A percentile compares a stretch with the other conserved stretches of the same genome.
Evolutionary conservation across 2,888 invertebrate species (phyloP).

Genomic region (Pilophorus perplexus): DNA sequence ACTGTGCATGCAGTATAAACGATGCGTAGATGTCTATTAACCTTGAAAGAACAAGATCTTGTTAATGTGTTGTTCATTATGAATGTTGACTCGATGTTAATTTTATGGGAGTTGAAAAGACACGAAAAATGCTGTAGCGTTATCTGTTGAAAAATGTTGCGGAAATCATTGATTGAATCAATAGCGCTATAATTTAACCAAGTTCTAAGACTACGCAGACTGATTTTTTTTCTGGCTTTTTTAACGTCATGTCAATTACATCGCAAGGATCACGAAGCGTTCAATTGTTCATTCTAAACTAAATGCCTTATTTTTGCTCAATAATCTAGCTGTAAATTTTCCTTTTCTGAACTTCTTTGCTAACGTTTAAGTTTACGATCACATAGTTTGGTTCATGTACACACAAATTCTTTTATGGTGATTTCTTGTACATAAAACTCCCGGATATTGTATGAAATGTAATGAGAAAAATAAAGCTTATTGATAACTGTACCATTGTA

Average conservation of each 20-base stretch:
- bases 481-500: slow-evolving; percentile 20
- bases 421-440: too few species aligned
- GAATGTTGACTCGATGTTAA: slow-evolving; percentile 10
- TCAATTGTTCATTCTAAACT: neutral
- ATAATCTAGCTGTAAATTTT: neutral
- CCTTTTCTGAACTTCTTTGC: neutral
- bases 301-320: neutral
- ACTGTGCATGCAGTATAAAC: slow-evolving; percentile 33
- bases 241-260: too few species aligned
- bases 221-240: too few species aligned
- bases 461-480: neutral
- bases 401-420: neutral
- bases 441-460: neutral
- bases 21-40: slow-evolving; percentile 24
- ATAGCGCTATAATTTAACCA: too few species aligned
- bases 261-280: too few species aligned
- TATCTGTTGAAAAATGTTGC: too few species aligned
- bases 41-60: slow-evolving; percentile 1
- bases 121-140: neutral
- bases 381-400: too few species aligned
- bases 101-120: neutral
- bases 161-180: too few species aligned
- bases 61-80: slow-evolving; percentile 2
- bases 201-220: too few species aligned
- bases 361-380: too few species aligned